Conservation (phyloP, 2,888 invertebrate species). For the Neelides folsomi region DNA sequence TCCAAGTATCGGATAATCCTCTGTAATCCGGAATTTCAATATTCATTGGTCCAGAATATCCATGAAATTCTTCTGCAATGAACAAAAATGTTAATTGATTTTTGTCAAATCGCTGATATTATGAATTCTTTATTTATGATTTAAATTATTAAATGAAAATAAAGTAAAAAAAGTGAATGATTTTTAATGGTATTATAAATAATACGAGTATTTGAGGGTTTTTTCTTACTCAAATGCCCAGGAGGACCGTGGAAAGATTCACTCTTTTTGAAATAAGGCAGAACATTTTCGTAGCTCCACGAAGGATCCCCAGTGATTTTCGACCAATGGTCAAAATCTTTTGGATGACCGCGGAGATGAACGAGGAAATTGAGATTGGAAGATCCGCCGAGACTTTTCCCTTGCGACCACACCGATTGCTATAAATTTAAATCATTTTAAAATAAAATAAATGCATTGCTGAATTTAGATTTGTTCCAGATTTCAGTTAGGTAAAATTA, state of each 20-base stretch:
- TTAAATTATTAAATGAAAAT: no score
- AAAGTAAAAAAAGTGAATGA: no score
- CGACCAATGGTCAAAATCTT: slow-evolving; percentile 45
- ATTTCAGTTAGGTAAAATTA: no score
- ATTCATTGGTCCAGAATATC: not conserved
- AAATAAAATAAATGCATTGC: no score
- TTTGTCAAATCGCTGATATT: no score
- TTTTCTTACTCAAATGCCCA: no score
- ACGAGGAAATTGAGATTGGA: slow-evolving; percentile 63
- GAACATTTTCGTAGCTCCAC: slow-evolving; percentile 12
- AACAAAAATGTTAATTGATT: no score
- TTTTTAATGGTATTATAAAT: no score
- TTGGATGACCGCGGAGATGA: slow-evolving; percentile 52
- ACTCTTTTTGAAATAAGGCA: slow-evolving; percentile 19
- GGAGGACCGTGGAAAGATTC: slow-evolving; percentile 16
- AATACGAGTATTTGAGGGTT: no score
- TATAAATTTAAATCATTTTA: slow-evolving; percentile 36
- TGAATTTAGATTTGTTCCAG: no score
- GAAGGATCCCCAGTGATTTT: not conserved
- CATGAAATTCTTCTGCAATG: no score
- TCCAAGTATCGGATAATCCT: slow-evolving; percentile 11
- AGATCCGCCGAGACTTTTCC: slow-evolving; percentile 62
- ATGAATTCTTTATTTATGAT: no score
- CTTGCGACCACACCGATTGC: slow-evolving; percentile 54
- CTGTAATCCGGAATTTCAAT: slow-evolving; percentile 1